Evolutionary conservation across 2,888 invertebrate species (phyloP).

Genomic region (Corbicula japonica): DNA sequence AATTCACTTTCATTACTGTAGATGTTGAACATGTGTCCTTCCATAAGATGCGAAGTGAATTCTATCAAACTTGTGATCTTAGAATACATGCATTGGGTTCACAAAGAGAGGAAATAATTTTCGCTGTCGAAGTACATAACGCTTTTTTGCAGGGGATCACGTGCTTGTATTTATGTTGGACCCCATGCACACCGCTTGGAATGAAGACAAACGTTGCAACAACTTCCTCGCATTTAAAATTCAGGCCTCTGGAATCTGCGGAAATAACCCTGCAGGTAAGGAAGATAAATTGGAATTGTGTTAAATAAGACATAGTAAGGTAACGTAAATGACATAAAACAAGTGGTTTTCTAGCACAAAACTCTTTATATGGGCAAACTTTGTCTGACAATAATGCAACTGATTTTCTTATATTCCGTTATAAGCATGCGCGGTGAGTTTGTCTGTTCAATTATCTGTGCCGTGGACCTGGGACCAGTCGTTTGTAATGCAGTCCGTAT

Average conservation of each 20-base stretch:
- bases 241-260: not conserved
- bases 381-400: not conserved
- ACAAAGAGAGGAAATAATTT: not conserved
- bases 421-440: not conserved
- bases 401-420: not conserved
- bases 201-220: not conserved
- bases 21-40: not conserved
- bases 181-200: not conserved
- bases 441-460: too few species aligned
- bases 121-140: too few species aligned
- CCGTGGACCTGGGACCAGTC: too few species aligned
- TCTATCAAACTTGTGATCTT: not conserved
- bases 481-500: too few species aligned
- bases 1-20: too few species aligned
- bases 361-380: not conserved
- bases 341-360: not conserved
- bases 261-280: conserved; percentile 1
- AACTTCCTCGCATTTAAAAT: not conserved
- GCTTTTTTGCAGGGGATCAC: conserved; percentile 1
- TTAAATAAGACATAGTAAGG: not conserved
- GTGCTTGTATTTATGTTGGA: not conserved
- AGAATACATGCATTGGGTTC: not conserved
- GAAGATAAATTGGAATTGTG: not conserved
- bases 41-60: not conserved
- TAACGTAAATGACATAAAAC: not conserved